These are phyloP conservation scores for Drosophila willistoni DNA, from an alignment of 1,140 invertebrate species.

Conservation along the genomic window DNA sequence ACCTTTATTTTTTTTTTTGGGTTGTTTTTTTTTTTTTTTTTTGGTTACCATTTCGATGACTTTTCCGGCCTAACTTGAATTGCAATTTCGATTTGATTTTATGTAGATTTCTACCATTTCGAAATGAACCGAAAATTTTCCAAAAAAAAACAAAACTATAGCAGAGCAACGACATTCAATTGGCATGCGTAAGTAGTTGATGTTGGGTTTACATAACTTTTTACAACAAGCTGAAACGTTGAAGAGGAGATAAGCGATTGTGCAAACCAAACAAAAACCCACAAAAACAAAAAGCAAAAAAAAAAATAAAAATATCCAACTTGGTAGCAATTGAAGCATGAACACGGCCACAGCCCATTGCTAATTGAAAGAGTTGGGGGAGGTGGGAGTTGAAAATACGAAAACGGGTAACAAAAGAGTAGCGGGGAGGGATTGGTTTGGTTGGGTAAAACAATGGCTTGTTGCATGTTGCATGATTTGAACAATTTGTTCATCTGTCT, in stretches of 20 bases:
- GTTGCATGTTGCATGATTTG: constrained; percentile 54
- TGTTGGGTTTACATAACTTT: constrained; percentile 45
- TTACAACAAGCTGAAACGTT: constrained; percentile 16
- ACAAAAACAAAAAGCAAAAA: constrained; percentile 45
- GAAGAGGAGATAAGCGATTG: constrained; percentile 47
- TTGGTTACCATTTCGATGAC: constrained; percentile 43
- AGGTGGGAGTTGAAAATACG: constrained; percentile 5
- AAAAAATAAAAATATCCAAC: constrained; percentile 34
- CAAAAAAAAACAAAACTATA: constrained; percentile 27
- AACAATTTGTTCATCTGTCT: constrained; percentile 33
- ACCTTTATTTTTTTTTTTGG: constrained; percentile 7
- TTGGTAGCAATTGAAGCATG: constrained; percentile 52
- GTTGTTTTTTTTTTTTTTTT: constrained; percentile 26
- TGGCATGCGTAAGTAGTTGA: constrained; percentile 48
- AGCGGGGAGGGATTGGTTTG: constrained; percentile 2
- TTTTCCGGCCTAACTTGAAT: constrained; percentile 49
- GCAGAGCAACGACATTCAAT: constrained; percentile 48
- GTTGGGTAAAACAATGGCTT: constrained; percentile 50
- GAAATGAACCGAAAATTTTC: constrained; percentile 20
- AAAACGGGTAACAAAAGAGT: background rate
- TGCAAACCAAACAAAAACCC: constrained; percentile 48
- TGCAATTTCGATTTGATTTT: constrained; percentile 2
- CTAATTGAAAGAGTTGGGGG: constrained; percentile 51
- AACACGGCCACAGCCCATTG: constrained; percentile 57
- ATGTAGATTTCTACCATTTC: constrained; percentile 24